Conservation (phyloP, 2,888 invertebrate species). For the Rutpela maculata region DNA sequence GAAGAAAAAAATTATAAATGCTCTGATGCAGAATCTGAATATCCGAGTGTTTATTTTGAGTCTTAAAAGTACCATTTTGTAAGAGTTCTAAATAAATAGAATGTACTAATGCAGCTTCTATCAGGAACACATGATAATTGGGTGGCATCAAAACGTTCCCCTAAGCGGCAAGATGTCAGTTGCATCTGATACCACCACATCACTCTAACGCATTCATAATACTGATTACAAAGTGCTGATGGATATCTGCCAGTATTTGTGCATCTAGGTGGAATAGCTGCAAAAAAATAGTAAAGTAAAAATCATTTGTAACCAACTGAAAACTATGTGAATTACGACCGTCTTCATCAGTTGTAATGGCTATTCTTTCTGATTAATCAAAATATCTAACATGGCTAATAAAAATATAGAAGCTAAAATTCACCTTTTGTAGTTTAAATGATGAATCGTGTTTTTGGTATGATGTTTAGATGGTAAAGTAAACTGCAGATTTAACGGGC, state of each 20-base stretch:
- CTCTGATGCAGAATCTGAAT: no score
- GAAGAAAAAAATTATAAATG: no score
- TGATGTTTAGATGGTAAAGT: no score
- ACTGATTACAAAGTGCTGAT: constrained; percentile 50
- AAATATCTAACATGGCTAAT: no score
- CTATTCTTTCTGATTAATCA: no score
- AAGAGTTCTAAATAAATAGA: neutral
- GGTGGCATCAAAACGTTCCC: constrained; percentile 47
- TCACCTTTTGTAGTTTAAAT: no score
- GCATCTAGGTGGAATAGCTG: constrained; percentile 42
- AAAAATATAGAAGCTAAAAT: no score
- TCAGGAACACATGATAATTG: constrained; percentile 43
- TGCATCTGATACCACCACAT: constrained; percentile 57
- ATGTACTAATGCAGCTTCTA: constrained; percentile 32
- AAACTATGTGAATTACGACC: no score
- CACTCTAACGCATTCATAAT: constrained; percentile 54
- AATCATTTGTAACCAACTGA: no score
- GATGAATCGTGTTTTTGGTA: no score
- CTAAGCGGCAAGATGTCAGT: constrained; percentile 47
- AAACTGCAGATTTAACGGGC: no score
- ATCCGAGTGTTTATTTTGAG: neutral
- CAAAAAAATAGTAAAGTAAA: neutral
- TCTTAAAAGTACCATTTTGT: neutral
- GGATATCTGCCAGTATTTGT: constrained; percentile 50
- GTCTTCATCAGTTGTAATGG: no score